Evolutionary conservation across 2,113 vertebrate species (phyloP), one percentile per base, ranked within the genome.

Genomic region (Solenodon paradoxus): DNA sequence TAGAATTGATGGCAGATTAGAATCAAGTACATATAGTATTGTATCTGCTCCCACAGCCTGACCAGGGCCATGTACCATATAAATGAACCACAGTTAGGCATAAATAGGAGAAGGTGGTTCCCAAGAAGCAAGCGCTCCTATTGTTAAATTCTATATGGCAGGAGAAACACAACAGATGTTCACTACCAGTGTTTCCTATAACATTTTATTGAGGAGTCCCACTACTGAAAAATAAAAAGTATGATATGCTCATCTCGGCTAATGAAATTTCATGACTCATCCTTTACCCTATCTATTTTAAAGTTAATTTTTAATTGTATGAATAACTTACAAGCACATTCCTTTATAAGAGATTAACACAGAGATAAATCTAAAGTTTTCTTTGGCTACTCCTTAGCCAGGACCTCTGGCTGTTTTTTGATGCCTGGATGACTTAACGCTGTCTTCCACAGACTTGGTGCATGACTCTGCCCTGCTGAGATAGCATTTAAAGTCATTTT

Each of bases 301-400:
- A 86, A 89, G 66, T 86, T 92, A 92, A 78, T 42, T 71, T 92
- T 89, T 86, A 81, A 81, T 92, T 85, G 40, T 22, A 59, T 38
- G 55, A 86, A 32, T 92, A 78, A 90, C 79, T 92, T 38, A 45
- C 57, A 63, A 45, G 69, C 38, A 5, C 61, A 32, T 69, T 78
- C 72, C 53, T 86, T 92, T 81, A n/a, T 78, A 89, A 89, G 26
- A 92, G 40, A 86, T 28, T 42, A 66, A 74, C 64, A 74, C 26
- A 42, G 0, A 42, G 57, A 47, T 53, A n/a, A 92, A 63, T 30
- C 49, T 87, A 55, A 96, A 91, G 64, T 88, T 38, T 57, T 32
- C 35, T 75, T 55, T 49, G 63, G 17, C 42, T 47, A 13, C 49
- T 61, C 42, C 28, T 32, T 24, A 55, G 6, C 12, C 22, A 24